phyloP scores from a whole-genome alignment of 2,888 invertebrate genomes.

The Cactoblastis cactorum region DNA sequence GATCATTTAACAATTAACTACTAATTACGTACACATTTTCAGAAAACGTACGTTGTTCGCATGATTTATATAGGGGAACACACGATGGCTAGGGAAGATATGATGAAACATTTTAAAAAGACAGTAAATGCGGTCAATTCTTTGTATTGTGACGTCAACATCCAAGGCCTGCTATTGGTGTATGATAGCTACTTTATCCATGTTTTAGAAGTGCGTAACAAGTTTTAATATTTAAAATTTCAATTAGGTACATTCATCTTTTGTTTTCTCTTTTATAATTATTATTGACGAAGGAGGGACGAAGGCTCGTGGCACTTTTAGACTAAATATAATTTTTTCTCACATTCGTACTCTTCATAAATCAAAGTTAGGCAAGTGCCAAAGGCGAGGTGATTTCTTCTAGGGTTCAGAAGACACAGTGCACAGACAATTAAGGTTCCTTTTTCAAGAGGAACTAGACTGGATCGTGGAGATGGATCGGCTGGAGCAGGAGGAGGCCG shows the following conservation, averaged over 20 bases:
- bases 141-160: slow-evolving; percentile 59
- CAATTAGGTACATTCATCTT: too few relatives aligned
- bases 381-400: background rate
- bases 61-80: slow-evolving; percentile 72
- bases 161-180: slow-evolving; percentile 66
- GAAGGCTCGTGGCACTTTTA: too few relatives aligned
- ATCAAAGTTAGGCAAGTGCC: background rate
- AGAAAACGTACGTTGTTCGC: slow-evolving; percentile 70
- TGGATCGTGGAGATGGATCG: slow-evolving; percentile 45
- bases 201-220: slow-evolving; percentile 65
- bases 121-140: slow-evolving; percentile 55
- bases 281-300: too few relatives aligned
- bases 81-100: slow-evolving; percentile 46
- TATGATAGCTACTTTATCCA: slow-evolving; percentile 75
- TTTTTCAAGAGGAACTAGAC: slow-evolving; percentile 48
- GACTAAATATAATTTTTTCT: too few relatives aligned
- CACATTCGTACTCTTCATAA: too few relatives aligned
- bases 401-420: slow-evolving; percentile 75
- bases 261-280: too few relatives aligned
- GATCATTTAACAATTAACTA: too few relatives aligned
- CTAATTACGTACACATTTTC: slow-evolving; percentile 26
- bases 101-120: slow-evolving; percentile 47
- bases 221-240: background rate
- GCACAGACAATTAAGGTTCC: slow-evolving; percentile 58
- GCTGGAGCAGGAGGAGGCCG: slow-evolving; percentile 31